Evolutionary conservation across 2,113 vertebrate genomes (phyloP), one percentile per base, ranked within the genome.

Genomic region (Caretta caretta): DNA sequence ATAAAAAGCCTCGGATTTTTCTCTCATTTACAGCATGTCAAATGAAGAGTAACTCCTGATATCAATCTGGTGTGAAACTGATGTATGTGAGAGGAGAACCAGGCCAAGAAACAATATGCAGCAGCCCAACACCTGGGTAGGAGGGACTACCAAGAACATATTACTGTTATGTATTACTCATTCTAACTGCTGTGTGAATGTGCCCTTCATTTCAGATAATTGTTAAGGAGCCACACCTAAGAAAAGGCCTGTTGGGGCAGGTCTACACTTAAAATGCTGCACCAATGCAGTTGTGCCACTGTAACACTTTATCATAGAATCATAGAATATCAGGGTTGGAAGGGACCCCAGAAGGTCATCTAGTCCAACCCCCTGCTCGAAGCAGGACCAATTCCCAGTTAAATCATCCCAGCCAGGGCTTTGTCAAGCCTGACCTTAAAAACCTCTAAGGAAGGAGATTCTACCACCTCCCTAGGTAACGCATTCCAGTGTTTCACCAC

Each of bases 161-260:
- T 42, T 54, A 1, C 5, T 10, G 10, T 42, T 72, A 50, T 0
- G 0, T n/a, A n/a, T n/a, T n/a, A n/a, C 35, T 72, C n/a, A 5
- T 38, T 72, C 65, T 38, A 29, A 72, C n/a, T 38, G 35, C 17
- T 72, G 35, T 72, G 65, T 72, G 65, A 72, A 10, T 72, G 19
- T 59, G 57, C 57, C 27, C 57, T 59, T 59, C 19, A 38, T 38
- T 72, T 72, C n/a, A 72, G 19, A 38, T 72, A 10, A 72, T n/a
- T 10, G 8, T 10, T 72, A 72, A 72, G n/a, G 19, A 19, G 19
- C 65, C 65, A 65, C 14, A 65, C 31, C 2, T n/a, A 17, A 65
- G 62, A 65, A 65, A 31, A 65, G 13, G 14, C 31, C 31, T 65
- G 35, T n/a, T 8, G 35, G 31, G 62, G 31, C 31, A 72, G n/a